A percentile compares a stretch with the other conserved stretches of the same genome.
These are phyloP conservation scores for Myotis brandtii DNA, from an alignment of 2,113 vertebrate genomes.

Conservation along the genomic window DNA sequence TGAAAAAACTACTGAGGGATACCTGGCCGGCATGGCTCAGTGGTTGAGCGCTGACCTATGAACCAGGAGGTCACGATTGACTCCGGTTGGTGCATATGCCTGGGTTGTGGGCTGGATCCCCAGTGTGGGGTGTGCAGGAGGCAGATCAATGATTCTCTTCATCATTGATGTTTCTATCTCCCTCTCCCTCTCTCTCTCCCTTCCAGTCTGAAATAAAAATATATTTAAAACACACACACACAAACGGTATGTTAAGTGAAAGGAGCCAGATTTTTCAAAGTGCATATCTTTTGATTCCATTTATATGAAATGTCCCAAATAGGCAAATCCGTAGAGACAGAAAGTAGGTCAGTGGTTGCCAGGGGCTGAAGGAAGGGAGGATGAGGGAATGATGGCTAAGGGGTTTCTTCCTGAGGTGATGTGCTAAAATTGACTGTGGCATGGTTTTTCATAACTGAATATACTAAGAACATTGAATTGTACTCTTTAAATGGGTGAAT, in stretches of 20 bases:
- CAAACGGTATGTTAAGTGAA: neutral
- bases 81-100: neutral
- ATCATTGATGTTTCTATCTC: neutral
- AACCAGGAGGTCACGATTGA: neutral
- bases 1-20: neutral
- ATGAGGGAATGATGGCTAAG: neutral
- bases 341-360: neutral
- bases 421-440: neutral
- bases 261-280: neutral
- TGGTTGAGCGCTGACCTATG: neutral
- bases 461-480: neutral
- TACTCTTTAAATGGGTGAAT: neutral
- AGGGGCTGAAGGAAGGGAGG: neutral
- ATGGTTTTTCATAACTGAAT: neutral
- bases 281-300: neutral
- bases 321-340: neutral
- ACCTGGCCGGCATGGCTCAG: neutral
- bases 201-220: neutral
- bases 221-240: neutral
- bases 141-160: too few relatives aligned
- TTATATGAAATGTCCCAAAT: neutral
- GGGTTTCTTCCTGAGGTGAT: neutral
- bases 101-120: neutral
- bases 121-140: too few relatives aligned
- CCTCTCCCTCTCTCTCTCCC: neutral